phyloP scores from a whole-genome alignment of 2,888 invertebrate genomes.

The Lasioglossum malachurum region DNA sequence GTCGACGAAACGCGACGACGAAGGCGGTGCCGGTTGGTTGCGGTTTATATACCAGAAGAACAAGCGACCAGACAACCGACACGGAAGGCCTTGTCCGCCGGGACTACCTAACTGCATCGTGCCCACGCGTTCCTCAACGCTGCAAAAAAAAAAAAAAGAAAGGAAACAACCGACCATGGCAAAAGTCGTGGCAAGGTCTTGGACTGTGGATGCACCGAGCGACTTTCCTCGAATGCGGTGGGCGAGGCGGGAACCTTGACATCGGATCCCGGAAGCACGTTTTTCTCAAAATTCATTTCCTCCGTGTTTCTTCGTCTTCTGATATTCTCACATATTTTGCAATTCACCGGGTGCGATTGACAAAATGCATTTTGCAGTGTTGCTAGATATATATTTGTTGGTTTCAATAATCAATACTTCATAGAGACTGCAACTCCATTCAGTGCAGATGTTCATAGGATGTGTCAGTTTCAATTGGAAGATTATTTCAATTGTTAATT shows the following conservation, averaged over 20 bases:
- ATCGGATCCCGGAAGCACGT: not conserved
- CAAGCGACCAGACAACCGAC: slow-evolving; percentile 65
- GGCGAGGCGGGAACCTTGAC: not conserved
- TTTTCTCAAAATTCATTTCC: not conserved
- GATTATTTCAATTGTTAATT: not conserved
- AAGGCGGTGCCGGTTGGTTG: slow-evolving; percentile 55
- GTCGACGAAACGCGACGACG: slow-evolving; percentile 37
- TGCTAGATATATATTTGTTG: not conserved
- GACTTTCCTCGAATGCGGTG: not conserved
- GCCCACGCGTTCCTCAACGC: slow-evolving; percentile 68
- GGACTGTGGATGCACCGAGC: not conserved
- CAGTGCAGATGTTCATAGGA: not conserved
- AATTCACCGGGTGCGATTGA: not conserved
- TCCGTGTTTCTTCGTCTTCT: not conserved
- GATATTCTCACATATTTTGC: not conserved
- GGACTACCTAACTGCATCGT: slow-evolving; percentile 70
- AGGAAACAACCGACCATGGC: slow-evolving; percentile 23
- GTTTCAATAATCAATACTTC: not conserved
- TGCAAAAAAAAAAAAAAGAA: slow-evolving; percentile 34
- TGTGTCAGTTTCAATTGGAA: not conserved
- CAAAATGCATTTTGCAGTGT: not conserved
- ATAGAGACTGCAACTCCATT: not conserved
- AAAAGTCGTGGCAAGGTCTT: slow-evolving; percentile 62
- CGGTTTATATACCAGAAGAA: slow-evolving; percentile 55
- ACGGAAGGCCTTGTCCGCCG: slow-evolving; percentile 71